Evolutionary conservation across 2,888 invertebrate species (phyloP).

Genomic region (Tipula confusa): DNA sequence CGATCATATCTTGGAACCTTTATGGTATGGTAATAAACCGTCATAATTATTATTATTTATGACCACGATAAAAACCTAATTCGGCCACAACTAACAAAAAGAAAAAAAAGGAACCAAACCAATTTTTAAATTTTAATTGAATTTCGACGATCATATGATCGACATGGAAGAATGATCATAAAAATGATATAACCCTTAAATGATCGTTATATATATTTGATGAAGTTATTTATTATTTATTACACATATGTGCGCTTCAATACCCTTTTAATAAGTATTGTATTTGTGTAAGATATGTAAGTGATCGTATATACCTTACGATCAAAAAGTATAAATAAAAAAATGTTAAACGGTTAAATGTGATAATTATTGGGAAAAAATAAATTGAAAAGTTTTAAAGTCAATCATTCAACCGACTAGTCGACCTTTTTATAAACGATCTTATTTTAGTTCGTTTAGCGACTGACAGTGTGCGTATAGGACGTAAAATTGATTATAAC

Average conservation of each 20-base stretch:
- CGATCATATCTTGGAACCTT: not conserved
- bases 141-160: not conserved
- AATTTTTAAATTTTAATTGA: conserved; percentile 27
- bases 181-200: conserved; percentile 13
- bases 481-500: not conserved
- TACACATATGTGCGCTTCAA: not conserved
- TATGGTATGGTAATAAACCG: not conserved
- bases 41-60: conserved; percentile 26
- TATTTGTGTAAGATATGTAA: not conserved
- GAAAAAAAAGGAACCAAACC: not conserved
- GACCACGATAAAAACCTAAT: conserved; percentile 30
- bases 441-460: not conserved
- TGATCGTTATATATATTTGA: not conserved
- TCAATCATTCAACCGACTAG: not conserved
- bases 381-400: conserved; percentile 8
- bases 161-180: conserved; percentile 21
- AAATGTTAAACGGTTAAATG: not conserved
- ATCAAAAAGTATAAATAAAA: not conserved
- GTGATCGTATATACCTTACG: not conserved
- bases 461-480: not conserved
- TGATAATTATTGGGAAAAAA: conserved; percentile 25
- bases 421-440: not conserved
- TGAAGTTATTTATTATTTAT: conserved; percentile 8
- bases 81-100: conserved; percentile 21
- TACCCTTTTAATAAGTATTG: not conserved